Evolutionary conservation across 2,888 invertebrate genomes (phyloP).

Genomic region (Ametastegia equiseti): DNA sequence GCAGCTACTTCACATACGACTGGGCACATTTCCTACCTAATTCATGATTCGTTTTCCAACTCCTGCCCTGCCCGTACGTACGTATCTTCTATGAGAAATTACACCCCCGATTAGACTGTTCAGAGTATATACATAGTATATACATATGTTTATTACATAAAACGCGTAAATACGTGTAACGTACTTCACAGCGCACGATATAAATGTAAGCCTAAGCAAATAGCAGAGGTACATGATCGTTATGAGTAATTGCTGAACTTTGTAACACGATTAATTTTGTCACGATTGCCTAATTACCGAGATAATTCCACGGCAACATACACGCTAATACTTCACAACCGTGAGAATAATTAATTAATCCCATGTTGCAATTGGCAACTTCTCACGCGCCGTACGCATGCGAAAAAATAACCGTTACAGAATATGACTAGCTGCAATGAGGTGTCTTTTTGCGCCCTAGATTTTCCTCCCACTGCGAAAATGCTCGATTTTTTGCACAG

Average conservation of each 20-base stretch:
- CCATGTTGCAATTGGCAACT: neutral
- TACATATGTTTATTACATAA: neutral
- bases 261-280: conserved; percentile 23
- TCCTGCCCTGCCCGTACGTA: neutral
- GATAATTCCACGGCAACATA: conserved; percentile 1
- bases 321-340: neutral
- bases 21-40: neutral
- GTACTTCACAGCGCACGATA: neutral
- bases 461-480: no score
- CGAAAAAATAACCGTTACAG: neutral
- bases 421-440: neutral
- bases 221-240: neutral
- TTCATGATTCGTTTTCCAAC: neutral
- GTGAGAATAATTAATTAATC: conserved; percentile 29
- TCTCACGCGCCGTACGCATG: neutral
- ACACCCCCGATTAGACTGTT: neutral
- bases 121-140: neutral
- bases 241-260: conserved; percentile 26
- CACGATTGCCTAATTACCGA: conserved; percentile 3
- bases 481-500: conserved; percentile 6
- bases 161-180: neutral
- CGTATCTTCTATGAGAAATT: neutral
- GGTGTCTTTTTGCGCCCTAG: neutral
- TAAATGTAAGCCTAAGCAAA: neutral
- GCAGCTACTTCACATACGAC: neutral